Evolutionary conservation across 2,113 vertebrate genomes (phyloP).

Genomic region (Nesoenas mayeri): DNA sequence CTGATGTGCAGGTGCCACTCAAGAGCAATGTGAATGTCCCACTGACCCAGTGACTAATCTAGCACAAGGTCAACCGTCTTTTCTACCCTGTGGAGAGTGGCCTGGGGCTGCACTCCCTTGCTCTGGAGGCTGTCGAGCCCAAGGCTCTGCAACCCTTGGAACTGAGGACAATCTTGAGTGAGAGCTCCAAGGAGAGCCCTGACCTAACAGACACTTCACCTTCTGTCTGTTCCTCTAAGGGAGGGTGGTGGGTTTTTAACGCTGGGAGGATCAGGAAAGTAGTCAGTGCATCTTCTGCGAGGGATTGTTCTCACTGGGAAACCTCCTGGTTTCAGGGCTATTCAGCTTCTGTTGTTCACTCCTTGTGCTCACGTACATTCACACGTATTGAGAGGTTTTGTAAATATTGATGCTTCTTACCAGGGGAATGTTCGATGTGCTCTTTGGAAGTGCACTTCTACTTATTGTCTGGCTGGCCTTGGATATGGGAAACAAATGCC

Average conservation of each 20-base stretch:
- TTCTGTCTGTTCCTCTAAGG: neutral
- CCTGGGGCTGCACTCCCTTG: neutral
- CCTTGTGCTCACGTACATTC: neutral
- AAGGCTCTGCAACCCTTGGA: neutral
- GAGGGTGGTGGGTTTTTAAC: neutral
- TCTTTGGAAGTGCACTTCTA: slow-evolving; percentile 9
- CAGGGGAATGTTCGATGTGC: neutral
- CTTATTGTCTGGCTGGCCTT: slow-evolving; percentile 17
- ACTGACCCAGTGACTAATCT: neutral
- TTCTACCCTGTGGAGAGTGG: neutral
- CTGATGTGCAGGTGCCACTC: neutral
- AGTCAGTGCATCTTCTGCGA: neutral
- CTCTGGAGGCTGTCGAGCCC: neutral
- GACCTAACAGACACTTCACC: neutral
- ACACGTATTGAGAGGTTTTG: neutral
- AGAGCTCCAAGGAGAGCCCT: neutral
- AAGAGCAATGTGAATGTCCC: neutral
- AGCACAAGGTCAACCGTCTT: neutral
- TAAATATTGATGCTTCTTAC: slow-evolving; percentile 37
- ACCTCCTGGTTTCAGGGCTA: neutral
- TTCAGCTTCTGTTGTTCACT: neutral
- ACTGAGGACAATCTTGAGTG: neutral
- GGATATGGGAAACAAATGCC: neutral
- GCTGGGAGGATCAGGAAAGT: neutral
- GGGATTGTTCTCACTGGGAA: neutral